These are phyloP conservation scores for Rhopalosiphum padi DNA, from an alignment of 1,140 invertebrate genomes.

Conservation along the genomic window DNA sequence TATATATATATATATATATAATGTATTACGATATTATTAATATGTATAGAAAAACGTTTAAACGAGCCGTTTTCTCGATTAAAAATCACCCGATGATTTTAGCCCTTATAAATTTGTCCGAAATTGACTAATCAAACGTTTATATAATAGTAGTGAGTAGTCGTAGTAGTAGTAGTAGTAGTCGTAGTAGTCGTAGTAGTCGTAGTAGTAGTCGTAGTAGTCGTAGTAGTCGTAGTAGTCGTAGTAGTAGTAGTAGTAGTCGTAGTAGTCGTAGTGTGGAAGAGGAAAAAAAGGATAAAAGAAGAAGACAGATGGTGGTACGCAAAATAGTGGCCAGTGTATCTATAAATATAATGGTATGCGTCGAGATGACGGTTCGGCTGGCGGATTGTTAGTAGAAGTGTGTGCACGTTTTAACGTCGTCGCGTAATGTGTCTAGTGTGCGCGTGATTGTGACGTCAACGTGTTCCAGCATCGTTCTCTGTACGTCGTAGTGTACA, in stretches of 20 bases:
- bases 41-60: neutral
- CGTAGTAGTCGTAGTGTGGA: neutral
- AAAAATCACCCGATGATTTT: neutral
- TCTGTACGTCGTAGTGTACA: neutral
- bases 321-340: slow-evolving; percentile 27
- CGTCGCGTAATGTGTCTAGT: neutral
- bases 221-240: neutral
- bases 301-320: slow-evolving; percentile 31
- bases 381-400: slow-evolving; percentile 34
- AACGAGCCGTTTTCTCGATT: neutral
- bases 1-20: no score
- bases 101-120: neutral
- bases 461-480: slow-evolving; percentile 7
- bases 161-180: neutral
- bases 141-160: neutral
- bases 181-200: neutral
- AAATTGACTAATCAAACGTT: neutral
- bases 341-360: slow-evolving; percentile 46
- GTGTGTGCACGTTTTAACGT: slow-evolving; percentile 36
- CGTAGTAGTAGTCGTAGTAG: neutral
- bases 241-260: neutral
- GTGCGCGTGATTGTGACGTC: slow-evolving; percentile 29
- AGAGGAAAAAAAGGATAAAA: slow-evolving; percentile 4
- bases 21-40: no score
- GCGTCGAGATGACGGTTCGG: slow-evolving; percentile 35